Evolutionary conservation across 2,113 vertebrate species (phyloP).

Genomic region (Bos indicus): DNA sequence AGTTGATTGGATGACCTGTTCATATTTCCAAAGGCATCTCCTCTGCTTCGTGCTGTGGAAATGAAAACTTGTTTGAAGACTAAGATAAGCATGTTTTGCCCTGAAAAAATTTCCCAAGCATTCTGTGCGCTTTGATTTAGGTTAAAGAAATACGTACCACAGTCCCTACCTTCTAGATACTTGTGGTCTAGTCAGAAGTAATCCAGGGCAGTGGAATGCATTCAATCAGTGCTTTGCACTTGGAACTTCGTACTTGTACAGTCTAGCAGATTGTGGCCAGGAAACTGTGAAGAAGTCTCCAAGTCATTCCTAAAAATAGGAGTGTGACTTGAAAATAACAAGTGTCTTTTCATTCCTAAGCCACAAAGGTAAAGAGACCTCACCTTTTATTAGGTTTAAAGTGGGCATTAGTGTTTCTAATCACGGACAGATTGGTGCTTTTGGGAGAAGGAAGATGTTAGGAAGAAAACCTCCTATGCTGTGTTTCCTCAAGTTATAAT

Average conservation of each 20-base stretch:
- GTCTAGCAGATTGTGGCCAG: neutral
- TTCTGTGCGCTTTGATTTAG: neutral
- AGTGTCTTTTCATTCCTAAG: neutral
- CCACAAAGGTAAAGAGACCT: neutral
- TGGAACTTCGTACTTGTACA: neutral
- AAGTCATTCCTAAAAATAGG: neutral
- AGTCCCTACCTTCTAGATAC: neutral
- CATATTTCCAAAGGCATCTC: neutral
- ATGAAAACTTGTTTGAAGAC: neutral
- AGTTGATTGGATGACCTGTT: neutral
- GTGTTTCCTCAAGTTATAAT: neutral
- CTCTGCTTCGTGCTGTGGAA: neutral
- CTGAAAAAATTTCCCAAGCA: neutral
- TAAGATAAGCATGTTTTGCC: neutral
- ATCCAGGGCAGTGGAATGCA: neutral
- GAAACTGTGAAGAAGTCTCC: neutral
- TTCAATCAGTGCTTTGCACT: neutral
- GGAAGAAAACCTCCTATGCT: neutral
- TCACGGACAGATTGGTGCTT: neutral
- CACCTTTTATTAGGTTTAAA: neutral
- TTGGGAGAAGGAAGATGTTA: neutral
- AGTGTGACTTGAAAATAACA: neutral
- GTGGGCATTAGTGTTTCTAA: neutral
- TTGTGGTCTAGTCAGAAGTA: neutral
- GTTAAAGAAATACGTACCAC: neutral